Evolutionary conservation across 2,113 vertebrate genomes (phyloP), one percentile per base, ranked within the genome.

Genomic region (Pseudorasbora parva): DNA sequence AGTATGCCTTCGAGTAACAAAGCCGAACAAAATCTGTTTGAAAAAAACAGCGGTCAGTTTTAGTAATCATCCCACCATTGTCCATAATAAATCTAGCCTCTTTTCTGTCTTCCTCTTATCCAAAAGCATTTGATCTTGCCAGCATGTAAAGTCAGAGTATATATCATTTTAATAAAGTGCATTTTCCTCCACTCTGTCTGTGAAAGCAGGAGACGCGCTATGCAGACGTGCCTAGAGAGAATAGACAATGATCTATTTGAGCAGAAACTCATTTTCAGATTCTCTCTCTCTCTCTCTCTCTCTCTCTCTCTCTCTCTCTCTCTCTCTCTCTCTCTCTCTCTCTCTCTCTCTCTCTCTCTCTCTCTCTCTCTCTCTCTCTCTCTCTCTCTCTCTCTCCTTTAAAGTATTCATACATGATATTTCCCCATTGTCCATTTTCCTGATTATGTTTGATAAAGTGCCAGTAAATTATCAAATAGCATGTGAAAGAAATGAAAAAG

Each of bases 261-360:
- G 88, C 84, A 88, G 91, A 93, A 93, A 94, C 91, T 93, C 87
- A 93, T 94, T 94, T 93, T 90, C 87, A 90, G n/a, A n/a, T n/a
- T n/a, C 5, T 64, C 87, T 75, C 86, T 87, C 88, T 85, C 74
- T 54, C 49, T 79, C 86, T 86, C 88, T 51, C 86, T 84, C 68
- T 64, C 45, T 47, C 45, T 47, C 45, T 30, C 5, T 64, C 82
- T 81, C 71, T 78, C 45, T 74, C 87, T 71, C 82, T 64, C 30
- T 45, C 87, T 78, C 86, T 87, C 88, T 85, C 84, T 84, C 60
- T 64, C 87, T 75, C 86, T 87, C 88, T 85, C 74, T 54, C 49
- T 79, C 86, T 86, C 88, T 51, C 86, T 84, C 5, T 64, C 87
- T 75, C 86, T 87, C 88, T 85, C 74, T 54, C 49, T 79, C 86